phyloP scores from a whole-genome alignment of 2,113 vertebrate genomes.

The Odocoileus hemionus region DNA sequence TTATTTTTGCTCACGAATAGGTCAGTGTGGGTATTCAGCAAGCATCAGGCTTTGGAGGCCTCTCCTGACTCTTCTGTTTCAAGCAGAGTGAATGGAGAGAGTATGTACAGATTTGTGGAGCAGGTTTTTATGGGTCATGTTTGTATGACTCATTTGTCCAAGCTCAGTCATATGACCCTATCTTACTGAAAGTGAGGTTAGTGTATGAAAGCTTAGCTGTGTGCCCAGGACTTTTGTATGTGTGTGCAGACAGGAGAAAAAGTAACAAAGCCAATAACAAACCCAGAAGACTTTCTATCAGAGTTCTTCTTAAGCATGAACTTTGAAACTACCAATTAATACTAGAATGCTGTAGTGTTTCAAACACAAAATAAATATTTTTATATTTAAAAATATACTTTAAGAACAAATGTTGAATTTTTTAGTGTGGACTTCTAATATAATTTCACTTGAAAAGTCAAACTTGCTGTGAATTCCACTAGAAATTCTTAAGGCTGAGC shows the following conservation, averaged over 20 bases:
- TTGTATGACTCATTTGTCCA: neutral
- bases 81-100: neutral
- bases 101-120: neutral
- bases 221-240: neutral
- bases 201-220: neutral
- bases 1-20: neutral
- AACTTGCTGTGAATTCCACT: conserved; percentile 55
- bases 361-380: neutral
- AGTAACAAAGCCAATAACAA: neutral
- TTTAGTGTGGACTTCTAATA: conserved; percentile 25
- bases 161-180: neutral
- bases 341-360: neutral
- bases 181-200: neutral
- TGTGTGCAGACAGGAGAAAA: neutral
- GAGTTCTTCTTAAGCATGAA: neutral
- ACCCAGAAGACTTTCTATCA: neutral
- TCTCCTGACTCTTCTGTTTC: neutral
- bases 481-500: conserved; percentile 58
- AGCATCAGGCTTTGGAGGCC: neutral
- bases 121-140: neutral
- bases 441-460: conserved; percentile 65
- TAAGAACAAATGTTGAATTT: conserved; percentile 52
- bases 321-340: neutral
- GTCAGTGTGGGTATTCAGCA: neutral
- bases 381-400: conserved; percentile 24